Base-by-base conservation (phyloP, 2,797 vertebrate species). In the Staurois parvus region DNA sequence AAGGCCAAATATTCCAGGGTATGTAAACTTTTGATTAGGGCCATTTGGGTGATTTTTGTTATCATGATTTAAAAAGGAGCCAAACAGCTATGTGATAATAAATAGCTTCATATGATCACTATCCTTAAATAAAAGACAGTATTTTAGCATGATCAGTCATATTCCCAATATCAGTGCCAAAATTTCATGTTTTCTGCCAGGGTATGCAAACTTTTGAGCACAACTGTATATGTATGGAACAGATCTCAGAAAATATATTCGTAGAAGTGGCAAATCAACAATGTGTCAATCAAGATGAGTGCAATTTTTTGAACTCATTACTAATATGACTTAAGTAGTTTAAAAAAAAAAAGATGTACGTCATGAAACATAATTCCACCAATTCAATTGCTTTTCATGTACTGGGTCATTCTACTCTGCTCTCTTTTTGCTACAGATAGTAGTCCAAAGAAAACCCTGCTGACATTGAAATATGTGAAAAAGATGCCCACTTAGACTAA, bases 401-500 rank as follows among this genome's bases (percentile, higher is more conserved):
- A 26, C 11, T 77, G 59, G 76, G 76, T 79, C 76, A 79, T 66
- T 5, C 9, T 79, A 79, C 42, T 79, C 76, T 28, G 7, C 62
- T 79, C 26, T 13, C 62, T 11, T 19, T 68, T 64, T 40, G 30
- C 37, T 79, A 42, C 59, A 40, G 56, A 78, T 68, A 67, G 59
- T 67, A 24, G 48, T 72, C 68, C 79, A 72, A 81, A 73, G 69
- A 81, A 72, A 81, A 81, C 40, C 72, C 59, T 67, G 62, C 72
- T 67, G 72, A 76, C 56, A 76, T 59, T 83, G 72, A 76, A 83
- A 68, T 76, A 83, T 45, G 72, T 72, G 62, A 68, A 83, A 76
- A 73, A 76, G 64, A 83, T 83, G 81, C 62, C 72, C 68, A 52
- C 79, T 81, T 73, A 81, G 68, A 83, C 72, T 48, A 83, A 76